These are phyloP conservation scores for Steatocranus sp. DNA, from an alignment of 2,797 vertebrate genomes.

Conservation along the genomic window DNA sequence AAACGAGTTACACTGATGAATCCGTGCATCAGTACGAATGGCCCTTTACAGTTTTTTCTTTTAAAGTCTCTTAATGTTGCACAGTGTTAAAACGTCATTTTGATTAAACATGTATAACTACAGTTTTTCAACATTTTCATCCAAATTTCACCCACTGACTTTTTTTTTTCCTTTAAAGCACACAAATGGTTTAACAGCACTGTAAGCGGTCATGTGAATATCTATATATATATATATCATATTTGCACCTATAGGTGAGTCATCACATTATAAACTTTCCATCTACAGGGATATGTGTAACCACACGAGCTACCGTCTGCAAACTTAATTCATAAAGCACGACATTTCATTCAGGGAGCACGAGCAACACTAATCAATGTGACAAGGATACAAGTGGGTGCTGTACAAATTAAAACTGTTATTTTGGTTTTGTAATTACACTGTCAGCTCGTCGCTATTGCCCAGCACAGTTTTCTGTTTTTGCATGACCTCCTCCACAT, in stretches of 20 bases:
- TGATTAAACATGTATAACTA: constrained; percentile 56
- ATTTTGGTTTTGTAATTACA: constrained; percentile 19
- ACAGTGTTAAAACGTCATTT: constrained; percentile 18
- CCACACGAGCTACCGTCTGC: constrained; percentile 32
- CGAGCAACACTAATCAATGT: constrained; percentile 26
- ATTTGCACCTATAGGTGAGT: constrained; percentile 19
- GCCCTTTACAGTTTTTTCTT: constrained; percentile 1
- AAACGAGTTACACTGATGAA: constrained; percentile 10
- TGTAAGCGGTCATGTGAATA: not conserved
- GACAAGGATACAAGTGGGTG: constrained; percentile 14
- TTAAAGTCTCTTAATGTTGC: constrained; percentile 6
- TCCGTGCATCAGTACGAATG: constrained; percentile 12
- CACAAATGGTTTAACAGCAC: constrained; percentile 30
- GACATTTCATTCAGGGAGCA: constrained; percentile 29
- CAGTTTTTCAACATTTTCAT: constrained; percentile 28
- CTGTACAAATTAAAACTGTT: constrained; percentile 18
- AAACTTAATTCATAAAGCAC: constrained; percentile 35
- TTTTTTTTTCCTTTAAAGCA: constrained; percentile 12
- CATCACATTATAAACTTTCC: constrained; percentile 16
- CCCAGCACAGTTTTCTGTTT: constrained; percentile 8
- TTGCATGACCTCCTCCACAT: constrained; percentile 8
- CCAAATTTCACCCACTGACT: constrained; percentile 11
- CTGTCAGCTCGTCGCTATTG: not conserved
- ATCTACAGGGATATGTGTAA: constrained; percentile 16
- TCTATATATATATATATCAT: not conserved